Percentiles rank a stretch among this genome's conserved stretches.
These are phyloP conservation scores for Campoplex nolae DNA, from an alignment of 2,888 invertebrate species.

Conservation along the genomic window DNA sequence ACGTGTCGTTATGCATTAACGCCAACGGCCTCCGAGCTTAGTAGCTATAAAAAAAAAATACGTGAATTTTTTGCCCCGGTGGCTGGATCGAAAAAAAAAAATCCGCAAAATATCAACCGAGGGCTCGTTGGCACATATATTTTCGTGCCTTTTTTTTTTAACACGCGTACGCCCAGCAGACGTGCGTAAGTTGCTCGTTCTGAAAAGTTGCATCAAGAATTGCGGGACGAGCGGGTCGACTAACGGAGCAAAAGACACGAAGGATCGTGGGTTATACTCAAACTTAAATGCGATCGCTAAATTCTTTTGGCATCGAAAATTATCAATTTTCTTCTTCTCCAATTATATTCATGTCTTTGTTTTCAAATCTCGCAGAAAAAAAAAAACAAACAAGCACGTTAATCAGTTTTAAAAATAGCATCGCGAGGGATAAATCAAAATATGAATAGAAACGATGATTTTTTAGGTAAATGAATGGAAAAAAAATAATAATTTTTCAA, in stretches of 20 bases:
- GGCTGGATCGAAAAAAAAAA: neutral
- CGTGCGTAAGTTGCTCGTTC: conserved; percentile 50
- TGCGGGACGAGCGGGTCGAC: conserved; percentile 63
- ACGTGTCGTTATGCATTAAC: neutral
- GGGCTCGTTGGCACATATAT: neutral
- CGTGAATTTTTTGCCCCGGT: neutral
- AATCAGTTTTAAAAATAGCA: neutral
- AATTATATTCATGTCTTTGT: neutral
- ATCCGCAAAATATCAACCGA: neutral
- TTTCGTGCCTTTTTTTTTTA: conserved; percentile 25
- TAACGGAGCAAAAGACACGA: conserved; percentile 65
- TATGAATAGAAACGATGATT: neutral
- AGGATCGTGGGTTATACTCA: conserved; percentile 47
- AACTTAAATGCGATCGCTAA: conserved; percentile 57
- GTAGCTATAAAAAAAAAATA: conserved; percentile 21
- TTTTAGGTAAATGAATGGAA: neutral
- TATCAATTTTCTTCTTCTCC: neutral
- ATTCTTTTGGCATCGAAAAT: conserved; percentile 29
- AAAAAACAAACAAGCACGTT: neutral
- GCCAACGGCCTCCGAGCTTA: conserved; percentile 8
- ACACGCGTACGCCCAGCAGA: conserved; percentile 35
- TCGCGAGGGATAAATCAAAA: neutral
- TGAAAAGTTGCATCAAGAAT: conserved; percentile 63
- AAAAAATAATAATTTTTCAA: neutral
- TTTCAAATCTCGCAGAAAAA: neutral